Evolutionary conservation across 2,113 vertebrate species (phyloP), one percentile per base, ranked within the genome.

Genomic region (Nycticryphes semicollaris): DNA sequence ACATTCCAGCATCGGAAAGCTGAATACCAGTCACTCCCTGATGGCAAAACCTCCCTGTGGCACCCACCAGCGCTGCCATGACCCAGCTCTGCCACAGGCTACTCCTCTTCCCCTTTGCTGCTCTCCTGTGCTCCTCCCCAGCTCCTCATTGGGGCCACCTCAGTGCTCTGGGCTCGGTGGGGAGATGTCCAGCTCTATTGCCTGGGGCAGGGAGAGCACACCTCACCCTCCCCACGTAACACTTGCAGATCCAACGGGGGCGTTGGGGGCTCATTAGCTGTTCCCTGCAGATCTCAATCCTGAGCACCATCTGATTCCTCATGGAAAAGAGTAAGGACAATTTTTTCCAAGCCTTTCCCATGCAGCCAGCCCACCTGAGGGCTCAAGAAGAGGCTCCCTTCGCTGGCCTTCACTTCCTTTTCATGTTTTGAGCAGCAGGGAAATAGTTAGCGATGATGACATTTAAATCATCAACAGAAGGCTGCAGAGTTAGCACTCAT

Each of bases 391-490:
- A 47, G 10, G 47, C 0, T 0, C 37, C 16, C 43, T 90, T 80
- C 14, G 2, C n/a, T 22, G 51, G 37, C 76, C 67, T 83, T 86
- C 11, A 0, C 50, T 60, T 85, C 74, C 67, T 79, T 66, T 31
- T 62, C 30, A 2, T 53, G 41, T 64, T 82, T 17, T 21, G 39
- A 93, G 76, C 85, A 94, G 90, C 47, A 81, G 73, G 37, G 83
- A 94, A 94, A 93, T 23, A 73, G 89, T 82, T 77, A 92, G 63
- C 0, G 0, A 75, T 54, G 79, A 63, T 14, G 17, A 94, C 83
- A 95, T 92, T 94, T 75, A 92, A 78, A 93, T 95, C 60, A 90
- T n/a, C 93, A 86, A 90, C 94, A 93, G 87, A 90, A 93, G 88
- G 88, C 83, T 81, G 79, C 69, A 90, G 94, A 89, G 86, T 63